Percentiles rank a stretch among this genome's conserved stretches.
Evolutionary conservation across 2,797 vertebrate genomes (phyloP).

Genomic region (Rousettus madagascariensis): DNA sequence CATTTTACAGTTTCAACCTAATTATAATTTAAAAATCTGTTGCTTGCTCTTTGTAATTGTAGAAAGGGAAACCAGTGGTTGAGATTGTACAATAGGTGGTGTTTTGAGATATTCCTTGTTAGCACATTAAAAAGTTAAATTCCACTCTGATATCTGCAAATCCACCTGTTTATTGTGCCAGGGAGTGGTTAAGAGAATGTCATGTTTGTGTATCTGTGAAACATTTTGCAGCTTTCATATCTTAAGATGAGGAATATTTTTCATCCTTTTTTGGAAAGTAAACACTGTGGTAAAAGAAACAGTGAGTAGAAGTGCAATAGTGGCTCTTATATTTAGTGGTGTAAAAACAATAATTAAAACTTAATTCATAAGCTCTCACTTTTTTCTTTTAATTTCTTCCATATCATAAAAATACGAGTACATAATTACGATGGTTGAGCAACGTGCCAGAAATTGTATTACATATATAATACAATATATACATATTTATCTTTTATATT

Average conservation of each 20-base stretch:
- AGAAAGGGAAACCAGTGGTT: not conserved
- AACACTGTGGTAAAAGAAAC: not conserved
- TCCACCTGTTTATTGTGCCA: not conserved
- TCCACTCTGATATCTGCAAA: not conserved
- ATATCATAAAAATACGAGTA: not conserved
- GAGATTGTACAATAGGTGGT: not conserved
- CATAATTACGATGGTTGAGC: not conserved
- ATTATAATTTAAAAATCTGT: not conserved
- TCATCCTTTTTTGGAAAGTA: not conserved
- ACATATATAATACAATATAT: not conserved
- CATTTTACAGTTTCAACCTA: not conserved
- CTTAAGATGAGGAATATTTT: not conserved
- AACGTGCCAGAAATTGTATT: not conserved
- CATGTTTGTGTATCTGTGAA: not conserved
- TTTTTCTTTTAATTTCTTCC: not conserved
- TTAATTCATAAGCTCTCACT: not conserved
- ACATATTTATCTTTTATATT: not conserved
- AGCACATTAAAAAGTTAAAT: not conserved
- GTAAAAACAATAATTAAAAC: not conserved
- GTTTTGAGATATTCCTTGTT: not conserved
- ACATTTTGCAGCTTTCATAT: not conserved
- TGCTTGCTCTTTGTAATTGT: not conserved
- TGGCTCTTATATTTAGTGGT: not conserved
- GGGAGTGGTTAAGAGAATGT: not conserved
- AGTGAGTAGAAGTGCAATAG: not conserved